Percentiles rank a stretch among this genome's conserved stretches.
Evolutionary conservation across 2,113 vertebrate species (phyloP).

Genomic region (Poeciliopsis retropinna): DNA sequence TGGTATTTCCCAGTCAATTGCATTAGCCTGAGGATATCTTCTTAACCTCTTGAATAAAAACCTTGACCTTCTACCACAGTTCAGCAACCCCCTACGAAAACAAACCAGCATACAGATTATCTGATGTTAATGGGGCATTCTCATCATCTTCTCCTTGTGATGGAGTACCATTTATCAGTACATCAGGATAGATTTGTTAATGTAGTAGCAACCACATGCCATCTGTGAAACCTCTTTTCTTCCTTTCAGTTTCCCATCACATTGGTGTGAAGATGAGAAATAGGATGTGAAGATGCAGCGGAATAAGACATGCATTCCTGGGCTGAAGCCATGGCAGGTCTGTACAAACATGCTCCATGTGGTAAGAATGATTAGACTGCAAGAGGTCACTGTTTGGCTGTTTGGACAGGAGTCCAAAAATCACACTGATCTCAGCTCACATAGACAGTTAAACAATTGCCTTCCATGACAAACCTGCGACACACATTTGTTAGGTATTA

Average conservation of each 20-base stretch:
- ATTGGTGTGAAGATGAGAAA: constrained; percentile 23
- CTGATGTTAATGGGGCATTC: constrained; percentile 45
- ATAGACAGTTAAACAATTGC: constrained; percentile 63
- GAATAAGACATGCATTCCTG: constrained; percentile 76
- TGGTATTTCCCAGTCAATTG: constrained; percentile 39
- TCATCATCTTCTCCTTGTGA: constrained; percentile 44
- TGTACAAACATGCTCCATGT: constrained; percentile 75
- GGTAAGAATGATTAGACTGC: constrained; percentile 68
- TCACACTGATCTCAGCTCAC: constrained; percentile 68
- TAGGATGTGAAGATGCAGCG: constrained; percentile 45
- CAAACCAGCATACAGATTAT: constrained; percentile 45
- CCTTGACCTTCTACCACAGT: constrained; percentile 45
- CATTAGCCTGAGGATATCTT: constrained; percentile 55
- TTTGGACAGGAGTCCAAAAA: constrained; percentile 75
- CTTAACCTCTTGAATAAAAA: constrained; percentile 54
- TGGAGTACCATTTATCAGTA: constrained; percentile 39
- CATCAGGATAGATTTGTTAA: constrained; percentile 4
- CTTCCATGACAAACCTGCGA: constrained; percentile 49
- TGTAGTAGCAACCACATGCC: constrained; percentile 37
- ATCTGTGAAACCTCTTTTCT: constrained; percentile 5
- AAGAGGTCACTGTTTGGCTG: constrained; percentile 73
- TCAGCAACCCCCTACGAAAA: constrained; percentile 51
- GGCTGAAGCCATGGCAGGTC: constrained; percentile 58
- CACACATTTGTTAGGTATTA: constrained; percentile 80
- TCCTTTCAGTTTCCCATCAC: constrained; percentile 34